These are phyloP conservation scores for Tamandua tetradactyla DNA, from an alignment of 2,797 vertebrate species.

Conservation along the genomic window DNA sequence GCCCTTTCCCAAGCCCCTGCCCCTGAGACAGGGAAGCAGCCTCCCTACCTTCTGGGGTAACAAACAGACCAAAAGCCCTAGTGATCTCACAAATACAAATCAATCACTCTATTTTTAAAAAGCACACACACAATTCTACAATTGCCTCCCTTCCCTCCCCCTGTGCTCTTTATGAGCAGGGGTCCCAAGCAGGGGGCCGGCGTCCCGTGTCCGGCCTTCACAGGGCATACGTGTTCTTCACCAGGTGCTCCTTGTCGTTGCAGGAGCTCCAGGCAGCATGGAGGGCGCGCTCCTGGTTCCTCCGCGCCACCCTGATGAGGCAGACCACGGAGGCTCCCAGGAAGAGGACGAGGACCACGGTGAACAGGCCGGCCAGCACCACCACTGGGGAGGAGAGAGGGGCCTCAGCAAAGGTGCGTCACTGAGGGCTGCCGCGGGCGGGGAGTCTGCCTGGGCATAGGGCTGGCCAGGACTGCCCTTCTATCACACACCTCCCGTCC, in stretches of 20 bases:
- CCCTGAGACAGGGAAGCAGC: neutral
- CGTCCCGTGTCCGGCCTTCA: conserved; percentile 30
- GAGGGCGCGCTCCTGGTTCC: conserved; percentile 57
- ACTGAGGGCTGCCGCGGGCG: rapidly evolving
- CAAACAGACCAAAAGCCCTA: conserved; percentile 12
- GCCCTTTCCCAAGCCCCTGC: neutral
- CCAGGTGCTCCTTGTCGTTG: conserved; percentile 84
- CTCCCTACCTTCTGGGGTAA: neutral
- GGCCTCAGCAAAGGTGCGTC: rapidly evolving
- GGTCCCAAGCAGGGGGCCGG: neutral
- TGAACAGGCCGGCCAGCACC: conserved; percentile 73
- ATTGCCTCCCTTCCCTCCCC: neutral
- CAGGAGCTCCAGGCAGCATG: conserved; percentile 76
- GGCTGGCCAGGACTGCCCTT: neutral
- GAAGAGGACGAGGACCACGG: conserved; percentile 74
- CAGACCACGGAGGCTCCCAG: conserved; percentile 74
- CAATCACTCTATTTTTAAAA: conserved; percentile 39
- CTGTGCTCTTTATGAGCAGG: neutral
- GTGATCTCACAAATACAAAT: conserved; percentile 1
- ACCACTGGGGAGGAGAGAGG: conserved; percentile 67
- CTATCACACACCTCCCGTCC: neutral
- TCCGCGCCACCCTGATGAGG: conserved; percentile 71
- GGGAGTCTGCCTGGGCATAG: neutral
- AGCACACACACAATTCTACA: neutral
- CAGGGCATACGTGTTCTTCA: conserved; percentile 79